Evolutionary conservation across 1,140 invertebrate species (phyloP), one percentile per base, ranked within the genome.

Genomic region (Hestina assimilis): DNA sequence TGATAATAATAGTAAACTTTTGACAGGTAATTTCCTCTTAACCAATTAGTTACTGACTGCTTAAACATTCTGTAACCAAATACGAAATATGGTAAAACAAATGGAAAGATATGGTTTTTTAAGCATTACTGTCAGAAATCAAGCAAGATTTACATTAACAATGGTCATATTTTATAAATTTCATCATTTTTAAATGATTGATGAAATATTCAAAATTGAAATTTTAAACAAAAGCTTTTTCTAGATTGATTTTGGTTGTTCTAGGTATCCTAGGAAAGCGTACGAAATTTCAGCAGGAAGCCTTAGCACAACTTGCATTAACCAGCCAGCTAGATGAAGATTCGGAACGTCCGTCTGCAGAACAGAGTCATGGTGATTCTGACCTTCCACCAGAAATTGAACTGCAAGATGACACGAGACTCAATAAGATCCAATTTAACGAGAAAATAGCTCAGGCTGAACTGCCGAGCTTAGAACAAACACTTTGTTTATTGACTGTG

Each of bases 261-360:
- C 19, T 79, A 91, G 95, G 96, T 60, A 89, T 93, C 9, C 80
- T 98, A 40, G 97, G 97, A 5, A 96, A 96, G 82, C 90, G 97
- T 55, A 99, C 97, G 11, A 94, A 94, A 73, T 97, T 92, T 82
- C 97, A 99, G 83, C 89, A 93, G 66, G 92, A 93, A 45, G 91
- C 94, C 29, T 84, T 96, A 15, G 91, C 97, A 0, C 97, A 98
- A 73, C 84, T 99, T 24, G 91, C 93, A 12, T 75, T 98, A 0
- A 89, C 92, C 56, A 89, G 96, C 54, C 83, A 88, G 41, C 38
- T 91, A 6, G 83, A 87, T 12, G 87, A 90, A 20, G 69, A 53
- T n/a, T 48, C 83, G 64, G 69, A 66, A n/a, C 46, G 90, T 15
- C 77, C 77, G 1, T 65, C 83, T 24, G 89, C 89, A 24, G 74